Conservation (phyloP, 2,797 vertebrate species). For the Pseudocheirus occidentalis region DNA sequence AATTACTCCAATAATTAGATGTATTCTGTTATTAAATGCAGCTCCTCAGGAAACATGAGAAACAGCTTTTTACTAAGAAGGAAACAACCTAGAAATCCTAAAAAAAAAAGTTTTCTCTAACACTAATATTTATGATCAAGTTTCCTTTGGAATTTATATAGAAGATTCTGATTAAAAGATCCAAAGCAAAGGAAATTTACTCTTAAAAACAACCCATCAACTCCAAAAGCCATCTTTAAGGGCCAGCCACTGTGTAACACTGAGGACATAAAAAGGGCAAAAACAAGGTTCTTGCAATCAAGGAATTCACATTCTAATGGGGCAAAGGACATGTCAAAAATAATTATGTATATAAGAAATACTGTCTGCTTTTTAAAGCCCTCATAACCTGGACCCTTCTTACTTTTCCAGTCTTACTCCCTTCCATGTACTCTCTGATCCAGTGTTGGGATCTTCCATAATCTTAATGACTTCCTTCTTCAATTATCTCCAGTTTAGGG, state of each 20-base stretch:
- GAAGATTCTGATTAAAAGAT: not conserved
- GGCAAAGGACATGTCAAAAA: not conserved
- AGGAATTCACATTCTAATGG: not conserved
- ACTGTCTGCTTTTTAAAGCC: not conserved
- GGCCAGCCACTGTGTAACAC: not conserved
- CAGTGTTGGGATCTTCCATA: not conserved
- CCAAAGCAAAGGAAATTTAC: not conserved
- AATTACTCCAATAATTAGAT: not conserved
- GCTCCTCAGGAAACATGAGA: not conserved
- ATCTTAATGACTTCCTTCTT: not conserved
- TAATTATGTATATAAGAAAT: not conserved
- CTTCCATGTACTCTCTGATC: not conserved
- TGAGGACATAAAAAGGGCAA: not conserved
- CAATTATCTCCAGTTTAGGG: not conserved
- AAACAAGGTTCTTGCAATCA: not conserved
- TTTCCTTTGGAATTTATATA: conserved; percentile 19
- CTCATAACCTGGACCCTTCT: not conserved
- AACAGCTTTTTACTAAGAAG: not conserved
- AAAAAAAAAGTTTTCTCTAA: conserved; percentile 4
- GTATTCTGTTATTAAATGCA: conserved; percentile 6
- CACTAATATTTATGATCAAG: conserved; percentile 22
- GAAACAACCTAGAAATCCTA: not conserved
- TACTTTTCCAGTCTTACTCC: not conserved
- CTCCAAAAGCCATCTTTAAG: not conserved
- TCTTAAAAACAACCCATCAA: not conserved